Evolutionary conservation across 2,888 invertebrate genomes (phyloP), one percentile per base, ranked within the genome.

Genomic region (Mesodorylaimus sp.): DNA sequence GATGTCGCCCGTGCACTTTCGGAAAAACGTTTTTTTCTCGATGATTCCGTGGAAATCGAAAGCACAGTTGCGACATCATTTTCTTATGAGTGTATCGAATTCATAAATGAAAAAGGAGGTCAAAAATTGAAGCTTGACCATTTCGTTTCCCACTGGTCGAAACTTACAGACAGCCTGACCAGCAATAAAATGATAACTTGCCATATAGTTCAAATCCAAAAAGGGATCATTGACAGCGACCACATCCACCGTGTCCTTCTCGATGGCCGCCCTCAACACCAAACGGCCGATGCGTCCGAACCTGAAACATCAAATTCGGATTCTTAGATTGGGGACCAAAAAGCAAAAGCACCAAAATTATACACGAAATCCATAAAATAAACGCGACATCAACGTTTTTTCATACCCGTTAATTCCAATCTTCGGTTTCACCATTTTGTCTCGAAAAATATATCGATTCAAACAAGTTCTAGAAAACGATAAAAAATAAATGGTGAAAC

Each of bases 161-260:
- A n/a, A n/a, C n/a, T n/a, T n/a, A n/a, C n/a, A n/a, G n/a, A n/a
- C n/a, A n/a, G n/a, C n/a, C n/a, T n/a, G n/a, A n/a, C n/a, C n/a
- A 36, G n/a, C n/a, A n/a, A n/a, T n/a, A n/a, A n/a, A n/a, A n/a
- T 45, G 26, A 21, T 25, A 10, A 29, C 60, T 58, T 59, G 73
- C 91, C 91, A 95, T 91, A 75, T 95, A 93, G 65, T 91, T 85
- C 52, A 93, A 75, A 59, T 81, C 81, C 68, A 97, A 84, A 77
- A 89, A 89, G 32, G 95, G 95, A 70, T 97, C 95, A 68, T 97
- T 95, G 68, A 97, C 76, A 52, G 91, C 89, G 43, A 66, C 64
- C 28, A 65, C 76, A 64, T 73, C 66, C 48, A 80, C 80, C 47
- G 56, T 55, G 47, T 80, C 81, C 63, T 82, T 81, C 53, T 81